A percentile compares a stretch with the other conserved stretches of the same genome.
phyloP scores from a whole-genome alignment of 2,797 vertebrate genomes.

The Serranus cabrilla region DNA sequence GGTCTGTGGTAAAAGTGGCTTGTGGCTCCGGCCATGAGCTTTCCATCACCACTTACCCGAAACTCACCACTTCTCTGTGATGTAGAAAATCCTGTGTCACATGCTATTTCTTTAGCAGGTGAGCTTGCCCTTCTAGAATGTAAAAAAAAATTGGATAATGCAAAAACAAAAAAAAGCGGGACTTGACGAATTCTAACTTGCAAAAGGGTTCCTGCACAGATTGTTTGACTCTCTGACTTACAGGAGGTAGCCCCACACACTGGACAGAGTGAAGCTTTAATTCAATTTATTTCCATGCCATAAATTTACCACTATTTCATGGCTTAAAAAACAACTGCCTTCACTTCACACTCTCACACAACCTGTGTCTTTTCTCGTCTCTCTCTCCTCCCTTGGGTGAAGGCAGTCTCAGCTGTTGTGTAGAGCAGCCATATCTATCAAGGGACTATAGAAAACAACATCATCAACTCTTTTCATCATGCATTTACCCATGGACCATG shows the following conservation, averaged over 20 bases:
- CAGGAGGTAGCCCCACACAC: background rate
- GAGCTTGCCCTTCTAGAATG: too few species aligned
- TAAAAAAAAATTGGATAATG: too few species aligned
- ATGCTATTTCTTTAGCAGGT: too few species aligned
- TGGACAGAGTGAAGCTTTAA: slow-evolving; percentile 32
- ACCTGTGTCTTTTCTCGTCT: background rate
- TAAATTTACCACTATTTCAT: slow-evolving; percentile 14
- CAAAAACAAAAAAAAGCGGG: too few species aligned
- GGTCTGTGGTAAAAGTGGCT: too few species aligned
- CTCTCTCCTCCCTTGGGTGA: slow-evolving; percentile 24
- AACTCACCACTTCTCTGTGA: too few species aligned
- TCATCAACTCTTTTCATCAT: slow-evolving; percentile 51
- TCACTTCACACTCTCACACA: background rate
- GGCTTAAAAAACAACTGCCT: background rate
- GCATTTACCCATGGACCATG: slow-evolving; percentile 26
- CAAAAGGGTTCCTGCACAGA: too few species aligned
- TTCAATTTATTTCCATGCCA: slow-evolving; percentile 31
- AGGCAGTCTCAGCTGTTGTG: slow-evolving; percentile 55
- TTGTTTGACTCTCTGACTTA: too few species aligned
- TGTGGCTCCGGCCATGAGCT: too few species aligned
- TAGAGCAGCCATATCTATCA: slow-evolving; percentile 26
- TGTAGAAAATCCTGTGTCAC: too few species aligned
- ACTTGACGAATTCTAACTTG: too few species aligned
- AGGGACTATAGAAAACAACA: slow-evolving; percentile 46
- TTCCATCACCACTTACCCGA: too few species aligned